Conservation (phyloP, 2,113 vertebrate species). For the Toxotes jaculatrix region DNA sequence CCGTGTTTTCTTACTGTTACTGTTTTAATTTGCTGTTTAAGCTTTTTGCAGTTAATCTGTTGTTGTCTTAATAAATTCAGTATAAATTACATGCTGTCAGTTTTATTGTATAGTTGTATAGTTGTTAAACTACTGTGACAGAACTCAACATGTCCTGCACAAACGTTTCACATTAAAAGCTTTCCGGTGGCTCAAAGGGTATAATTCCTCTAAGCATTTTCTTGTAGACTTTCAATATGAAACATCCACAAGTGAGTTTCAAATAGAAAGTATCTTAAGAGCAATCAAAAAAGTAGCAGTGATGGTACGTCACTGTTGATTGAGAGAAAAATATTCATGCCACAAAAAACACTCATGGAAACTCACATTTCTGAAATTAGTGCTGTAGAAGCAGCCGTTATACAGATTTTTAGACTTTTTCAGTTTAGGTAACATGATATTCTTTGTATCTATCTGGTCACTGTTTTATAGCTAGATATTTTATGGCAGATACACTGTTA, state of each 20-base stretch:
- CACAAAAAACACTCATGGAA: neutral
- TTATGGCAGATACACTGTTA: neutral
- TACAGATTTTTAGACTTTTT: no score
- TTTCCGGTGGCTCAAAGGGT: no score
- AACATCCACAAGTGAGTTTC: no score
- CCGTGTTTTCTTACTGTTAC: no score
- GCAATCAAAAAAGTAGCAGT: neutral
- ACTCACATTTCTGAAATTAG: neutral
- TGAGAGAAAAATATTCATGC: neutral
- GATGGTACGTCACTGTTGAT: neutral
- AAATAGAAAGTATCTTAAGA: neutral
- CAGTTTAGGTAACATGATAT: neutral
- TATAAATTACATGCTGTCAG: no score
- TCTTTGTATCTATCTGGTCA: neutral
- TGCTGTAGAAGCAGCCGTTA: neutral
- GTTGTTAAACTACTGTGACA: no score
- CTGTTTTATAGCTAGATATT: neutral
- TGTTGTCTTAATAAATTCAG: no score
- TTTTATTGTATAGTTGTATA: no score
- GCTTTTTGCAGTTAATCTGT: no score
- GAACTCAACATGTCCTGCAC: no score
- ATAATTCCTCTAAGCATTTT: neutral
- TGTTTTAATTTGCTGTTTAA: no score
- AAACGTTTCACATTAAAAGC: no score
- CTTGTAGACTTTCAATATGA: neutral